Evolutionary conservation across 2,888 invertebrate species (phyloP), one percentile per base, ranked within the genome.

Genomic region (Dendrolimus pini): DNA sequence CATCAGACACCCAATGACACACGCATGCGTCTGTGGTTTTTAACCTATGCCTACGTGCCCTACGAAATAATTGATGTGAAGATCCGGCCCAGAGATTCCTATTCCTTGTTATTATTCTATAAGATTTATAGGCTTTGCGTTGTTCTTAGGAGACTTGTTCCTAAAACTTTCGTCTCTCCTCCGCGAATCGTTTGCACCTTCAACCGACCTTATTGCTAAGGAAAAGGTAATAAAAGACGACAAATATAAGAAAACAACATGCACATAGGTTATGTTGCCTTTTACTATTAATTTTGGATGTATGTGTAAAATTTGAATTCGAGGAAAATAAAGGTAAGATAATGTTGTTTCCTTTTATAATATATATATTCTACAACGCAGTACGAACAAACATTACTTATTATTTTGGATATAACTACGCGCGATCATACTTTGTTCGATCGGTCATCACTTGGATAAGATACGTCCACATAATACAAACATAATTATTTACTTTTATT

Each of bases 211-310:
- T 30, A 30, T 30, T 30, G 30, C 30, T 30, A 30, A 30, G 47
- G 12, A 47, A 10, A 64, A 72, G 66, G 62, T 71, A 60, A 69
- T 70, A 71, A 77, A 75, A 66, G 30, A 74, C 64, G 73, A 72
- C 64, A 64, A 65, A 69, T 62, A 66, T 76, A 83, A 81, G 85
- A 81, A 85, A 88, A 89, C 84, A 82, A 85, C 81, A 81, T 74
- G 76, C 70, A 76, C 69, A 78, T 90, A 84, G 87, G 89, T 90
- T 89, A 89, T 86, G 89, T 89, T 89, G 88, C 83, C 86, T 89
- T 89, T 90, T 89, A 89, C 89, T 89, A 90, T 89, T 87, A 90
- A 90, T 90, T 89, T 89, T 88, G 83, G 88, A 89, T 89, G 88
- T 85, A 87, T 83, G 89, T 89, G 88, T 89, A 89, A 89, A 86